Evolutionary conservation across 2,888 invertebrate genomes (phyloP).

Genomic region (Rotaria sp.): DNA sequence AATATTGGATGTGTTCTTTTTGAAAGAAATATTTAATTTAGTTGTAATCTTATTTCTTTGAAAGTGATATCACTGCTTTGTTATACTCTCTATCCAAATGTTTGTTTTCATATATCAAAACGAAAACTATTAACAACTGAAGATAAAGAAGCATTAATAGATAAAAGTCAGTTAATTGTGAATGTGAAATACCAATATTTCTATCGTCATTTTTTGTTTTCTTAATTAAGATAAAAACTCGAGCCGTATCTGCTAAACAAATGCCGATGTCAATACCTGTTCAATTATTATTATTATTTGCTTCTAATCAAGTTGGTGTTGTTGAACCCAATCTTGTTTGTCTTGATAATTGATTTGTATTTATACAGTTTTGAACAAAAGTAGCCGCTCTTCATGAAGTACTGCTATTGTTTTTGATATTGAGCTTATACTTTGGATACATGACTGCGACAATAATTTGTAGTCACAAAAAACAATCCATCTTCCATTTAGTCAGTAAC

Average conservation of each 20-base stretch:
- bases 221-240: conserved; percentile 67
- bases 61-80: conserved; percentile 71
- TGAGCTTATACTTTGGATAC: too few species aligned
- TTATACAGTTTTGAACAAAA: too few species aligned
- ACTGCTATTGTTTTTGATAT: too few species aligned
- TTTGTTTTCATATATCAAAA: conserved; percentile 88
- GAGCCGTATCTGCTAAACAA: conserved; percentile 90
- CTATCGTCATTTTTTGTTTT: conserved; percentile 92
- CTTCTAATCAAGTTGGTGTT: conserved; percentile 24
- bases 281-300: conserved; percentile 83
- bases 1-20: too few species aligned
- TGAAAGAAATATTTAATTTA: too few species aligned
- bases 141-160: conserved; percentile 83
- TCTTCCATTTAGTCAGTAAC: too few species aligned
- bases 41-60: not conserved
- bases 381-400: too few species aligned
- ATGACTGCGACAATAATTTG: too few species aligned
- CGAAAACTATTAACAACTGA: conserved; percentile 88
- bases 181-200: conserved; percentile 63
- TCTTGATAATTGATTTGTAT: conserved; percentile 32
- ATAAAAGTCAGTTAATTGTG: conserved; percentile 86
- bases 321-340: not conserved
- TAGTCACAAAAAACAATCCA: too few species aligned
- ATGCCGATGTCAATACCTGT: conserved; percentile 89
- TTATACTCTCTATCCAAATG: conserved; percentile 89